Evolutionary conservation across 1,140 invertebrate genomes (phyloP).

Genomic region (Lanistes nyassanus): DNA sequence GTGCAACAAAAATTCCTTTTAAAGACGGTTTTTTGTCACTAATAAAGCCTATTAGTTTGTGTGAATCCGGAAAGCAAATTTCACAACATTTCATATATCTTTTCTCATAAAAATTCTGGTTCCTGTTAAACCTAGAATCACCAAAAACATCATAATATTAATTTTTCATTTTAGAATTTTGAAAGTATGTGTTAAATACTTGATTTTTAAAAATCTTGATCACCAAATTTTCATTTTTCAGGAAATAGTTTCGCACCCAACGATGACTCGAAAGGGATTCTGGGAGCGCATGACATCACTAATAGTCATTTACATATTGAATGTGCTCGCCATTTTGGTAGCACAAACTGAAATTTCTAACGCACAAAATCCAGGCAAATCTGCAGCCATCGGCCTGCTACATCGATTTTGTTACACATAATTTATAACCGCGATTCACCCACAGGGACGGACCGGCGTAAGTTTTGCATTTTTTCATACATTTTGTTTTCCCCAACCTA

Average conservation of each 20-base stretch:
- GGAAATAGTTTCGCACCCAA: not conserved
- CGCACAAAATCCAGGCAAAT: constrained; percentile 57
- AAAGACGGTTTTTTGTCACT: too few species aligned
- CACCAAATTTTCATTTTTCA: too few species aligned
- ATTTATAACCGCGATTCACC: constrained; percentile 58
- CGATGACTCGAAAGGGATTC: constrained; percentile 27
- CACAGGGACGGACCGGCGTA: constrained; percentile 67
- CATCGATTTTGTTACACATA: constrained; percentile 43
- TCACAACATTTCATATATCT: too few species aligned
- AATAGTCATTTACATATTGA: constrained; percentile 52
- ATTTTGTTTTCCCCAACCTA: constrained; percentile 25
- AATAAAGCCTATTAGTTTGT: too few species aligned
- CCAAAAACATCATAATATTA: too few species aligned
- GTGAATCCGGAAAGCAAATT: too few species aligned
- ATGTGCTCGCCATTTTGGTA: constrained; percentile 64
- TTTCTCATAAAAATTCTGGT: too few species aligned
- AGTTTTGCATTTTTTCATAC: constrained; percentile 43
- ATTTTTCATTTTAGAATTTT: too few species aligned
- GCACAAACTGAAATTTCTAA: constrained; percentile 42
- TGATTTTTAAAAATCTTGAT: too few species aligned
- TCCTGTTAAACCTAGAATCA: too few species aligned
- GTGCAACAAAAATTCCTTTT: too few species aligned
- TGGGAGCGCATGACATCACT: constrained; percentile 52
- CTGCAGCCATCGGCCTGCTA: constrained; percentile 57
- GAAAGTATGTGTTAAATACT: too few species aligned